phyloP scores from a whole-genome alignment of 2,797 vertebrate species.

The Hippoglossus hippoglossus region DNA sequence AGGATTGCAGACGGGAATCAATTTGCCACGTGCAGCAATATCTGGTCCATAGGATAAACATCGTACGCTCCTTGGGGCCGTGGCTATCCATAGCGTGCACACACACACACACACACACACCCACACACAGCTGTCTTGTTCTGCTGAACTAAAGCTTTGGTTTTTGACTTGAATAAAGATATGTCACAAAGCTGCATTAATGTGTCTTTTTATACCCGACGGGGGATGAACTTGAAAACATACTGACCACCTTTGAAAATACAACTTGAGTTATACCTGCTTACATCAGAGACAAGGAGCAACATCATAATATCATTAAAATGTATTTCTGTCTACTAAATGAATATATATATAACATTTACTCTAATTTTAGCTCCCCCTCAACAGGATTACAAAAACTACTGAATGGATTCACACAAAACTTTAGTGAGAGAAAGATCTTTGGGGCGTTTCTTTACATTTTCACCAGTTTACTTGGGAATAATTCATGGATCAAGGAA shows the following conservation, averaged over 20 bases:
- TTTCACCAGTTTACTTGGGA: too few relatives aligned
- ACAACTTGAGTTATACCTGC: background rate
- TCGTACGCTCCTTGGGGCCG: constrained; percentile 21
- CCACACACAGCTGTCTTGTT: constrained; percentile 16
- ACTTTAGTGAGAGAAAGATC: too few relatives aligned
- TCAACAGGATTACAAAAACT: too few relatives aligned
- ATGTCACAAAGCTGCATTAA: constrained; percentile 23
- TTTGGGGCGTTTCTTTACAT: too few relatives aligned
- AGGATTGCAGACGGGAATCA: constrained; percentile 71
- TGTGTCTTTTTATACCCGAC: background rate
- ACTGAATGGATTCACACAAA: too few relatives aligned
- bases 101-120: background rate
- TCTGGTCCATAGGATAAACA: constrained; percentile 66
- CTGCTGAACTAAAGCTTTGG: constrained; percentile 21
- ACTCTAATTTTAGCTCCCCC: too few relatives aligned
- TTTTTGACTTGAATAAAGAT: background rate
- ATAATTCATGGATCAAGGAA: too few relatives aligned
- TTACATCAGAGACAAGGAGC: background rate
- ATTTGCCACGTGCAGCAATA: constrained; percentile 61
- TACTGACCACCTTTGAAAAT: background rate
- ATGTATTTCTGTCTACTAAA: too few relatives aligned
- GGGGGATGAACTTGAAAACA: too few relatives aligned
- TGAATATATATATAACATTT: too few relatives aligned
- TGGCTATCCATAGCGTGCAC: constrained; percentile 11
- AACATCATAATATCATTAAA: background rate